Base-by-base conservation (phyloP, 1,140 invertebrate species). In the Mya arenaria region DNA sequence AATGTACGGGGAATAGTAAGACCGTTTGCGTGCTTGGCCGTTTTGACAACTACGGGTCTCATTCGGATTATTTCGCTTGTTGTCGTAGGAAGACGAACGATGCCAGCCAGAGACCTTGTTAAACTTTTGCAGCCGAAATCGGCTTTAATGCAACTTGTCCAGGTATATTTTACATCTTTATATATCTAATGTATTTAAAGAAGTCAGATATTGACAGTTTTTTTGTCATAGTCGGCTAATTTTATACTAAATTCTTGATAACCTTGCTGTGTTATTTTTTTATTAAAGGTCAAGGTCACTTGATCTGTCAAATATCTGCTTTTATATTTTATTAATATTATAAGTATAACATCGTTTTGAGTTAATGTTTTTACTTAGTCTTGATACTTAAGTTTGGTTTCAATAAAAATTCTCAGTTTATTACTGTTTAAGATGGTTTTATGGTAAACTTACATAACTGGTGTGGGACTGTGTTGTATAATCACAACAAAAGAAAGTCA, bases 121-220 rank as follows among this genome's bases (percentile, higher is more conserved):
- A 82, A 56, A 55, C 39, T 52, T 81, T 71, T 62, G 63, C 72
- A 62, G 56, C 84, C 68, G 25, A 37, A 66, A 32, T 66, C 63
- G 58, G 52, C 83, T 32, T 73, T 69, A 17, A 28, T 65, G 17
- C 65, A 81, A 25, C 41, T 66, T 10, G 44, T 73, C 28, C 78
- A 69, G 63, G 82, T 68, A 62, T 5, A 28, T 44, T 32, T 28
- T 28, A n/a, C 41, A 13, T 41, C 25, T 75, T 39, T 55, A 32
- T 56, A 60, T 36, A 23, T 48, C 60, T 55, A 4, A 44, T 39
- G 10, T 19, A 65, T 15, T 30, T 41, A 5, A 6, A 39, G 8
- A 10, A 25, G 25, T 1, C 25, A 52, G 2, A 23, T 52, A 10
- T 52, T 3, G 25, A 52, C 19, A 1, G 2, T 52, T 17, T 10